These are phyloP conservation scores for Papilio aristodemus DNA, from an alignment of 1,140 invertebrate genomes.

Conservation along the genomic window DNA sequence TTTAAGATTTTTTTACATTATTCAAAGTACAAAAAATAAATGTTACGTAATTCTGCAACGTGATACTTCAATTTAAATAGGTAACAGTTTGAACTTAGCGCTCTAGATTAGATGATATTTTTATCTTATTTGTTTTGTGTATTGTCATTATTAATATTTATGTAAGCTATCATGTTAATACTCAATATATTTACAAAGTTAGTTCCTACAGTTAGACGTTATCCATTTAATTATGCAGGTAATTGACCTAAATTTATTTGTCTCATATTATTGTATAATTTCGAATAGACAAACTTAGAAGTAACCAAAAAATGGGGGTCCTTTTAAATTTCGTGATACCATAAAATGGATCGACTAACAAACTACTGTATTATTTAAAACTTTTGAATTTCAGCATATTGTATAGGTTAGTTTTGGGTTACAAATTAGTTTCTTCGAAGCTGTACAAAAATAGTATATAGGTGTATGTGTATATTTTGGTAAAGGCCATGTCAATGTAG, in stretches of 20 bases:
- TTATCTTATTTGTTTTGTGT: constrained; percentile 54
- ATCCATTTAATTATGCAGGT: constrained; percentile 51
- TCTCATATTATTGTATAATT: background rate
- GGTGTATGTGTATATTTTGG: too few species aligned
- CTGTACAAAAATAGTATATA: too few species aligned
- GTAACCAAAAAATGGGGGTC: too few species aligned
- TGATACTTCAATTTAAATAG: constrained; percentile 32
- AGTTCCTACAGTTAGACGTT: constrained; percentile 46
- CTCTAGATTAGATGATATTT: constrained; percentile 44
- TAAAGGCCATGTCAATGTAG: too few species aligned
- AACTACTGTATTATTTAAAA: background rate
- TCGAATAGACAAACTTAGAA: too few species aligned
- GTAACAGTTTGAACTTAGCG: constrained; percentile 65
- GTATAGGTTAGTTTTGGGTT: background rate
- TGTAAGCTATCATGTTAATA: constrained; percentile 64
- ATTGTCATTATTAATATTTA: constrained; percentile 54
- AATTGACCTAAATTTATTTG: constrained; percentile 42
- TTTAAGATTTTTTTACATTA: constrained; percentile 10
- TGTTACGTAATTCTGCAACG: constrained; percentile 18
- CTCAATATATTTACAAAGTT: constrained; percentile 48
- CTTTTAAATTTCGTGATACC: too few species aligned
- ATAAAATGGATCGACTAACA: too few species aligned
- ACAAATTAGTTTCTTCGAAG: too few species aligned
- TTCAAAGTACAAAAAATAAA: constrained; percentile 23
- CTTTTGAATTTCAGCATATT: background rate